phyloP scores from a whole-genome alignment of 2,888 invertebrate genomes.

The Lathronympha strigana region DNA sequence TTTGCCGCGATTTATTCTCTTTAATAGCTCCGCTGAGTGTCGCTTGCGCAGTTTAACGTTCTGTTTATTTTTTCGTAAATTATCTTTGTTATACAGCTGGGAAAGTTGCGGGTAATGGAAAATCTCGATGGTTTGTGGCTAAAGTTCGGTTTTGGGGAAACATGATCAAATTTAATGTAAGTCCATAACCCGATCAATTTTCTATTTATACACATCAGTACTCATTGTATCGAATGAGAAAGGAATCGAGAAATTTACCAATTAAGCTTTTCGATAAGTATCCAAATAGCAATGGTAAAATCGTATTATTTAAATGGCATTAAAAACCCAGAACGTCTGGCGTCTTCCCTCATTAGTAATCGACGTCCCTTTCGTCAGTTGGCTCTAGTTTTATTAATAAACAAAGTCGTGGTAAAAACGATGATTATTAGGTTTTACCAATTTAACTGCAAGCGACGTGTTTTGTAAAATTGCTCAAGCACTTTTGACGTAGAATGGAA shows the following conservation, averaged over 20 bases:
- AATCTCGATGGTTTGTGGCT: not conserved
- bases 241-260: not conserved
- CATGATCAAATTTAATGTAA: too few relatives aligned
- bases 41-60: conserved; percentile 1
- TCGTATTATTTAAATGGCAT: not conserved
- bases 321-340: not conserved
- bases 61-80: conserved; percentile 17
- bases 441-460: conserved; percentile 2
- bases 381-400: not conserved
- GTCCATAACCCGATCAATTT: too few relatives aligned
- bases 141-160: too few relatives aligned
- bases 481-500: conserved; percentile 41
- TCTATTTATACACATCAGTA: not conserved
- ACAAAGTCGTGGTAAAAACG: not conserved
- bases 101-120: conserved; percentile 2
- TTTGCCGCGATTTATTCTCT: conserved; percentile 36
- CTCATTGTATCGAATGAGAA: not conserved
- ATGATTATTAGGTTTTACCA: conserved; percentile 18
- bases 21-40: conserved; percentile 23
- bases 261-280: not conserved
- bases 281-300: not conserved
- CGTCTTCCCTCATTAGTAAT: not conserved
- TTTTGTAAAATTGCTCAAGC: conserved; percentile 26
- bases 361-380: not conserved
- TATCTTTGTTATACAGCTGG: conserved; percentile 5